A percentile compares a stretch with the other conserved stretches of the same genome.
Evolutionary conservation across 2,113 vertebrate species (phyloP).

Genomic region (Marcusenius ussheri): DNA sequence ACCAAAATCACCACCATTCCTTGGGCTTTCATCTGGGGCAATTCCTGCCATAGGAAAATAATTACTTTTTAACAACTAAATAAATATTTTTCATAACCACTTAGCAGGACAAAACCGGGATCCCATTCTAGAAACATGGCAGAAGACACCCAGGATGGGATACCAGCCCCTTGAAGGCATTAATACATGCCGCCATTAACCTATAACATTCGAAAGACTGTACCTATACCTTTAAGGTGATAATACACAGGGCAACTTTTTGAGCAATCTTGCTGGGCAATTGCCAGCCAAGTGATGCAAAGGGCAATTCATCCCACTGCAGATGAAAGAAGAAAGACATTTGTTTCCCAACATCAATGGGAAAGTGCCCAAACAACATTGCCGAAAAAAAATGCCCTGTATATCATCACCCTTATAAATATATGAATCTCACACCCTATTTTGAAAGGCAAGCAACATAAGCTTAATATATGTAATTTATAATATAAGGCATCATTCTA

Average conservation of each 20-base stretch:
- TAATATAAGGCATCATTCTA: neutral
- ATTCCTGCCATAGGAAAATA: constrained; percentile 60
- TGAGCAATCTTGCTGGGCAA: neutral
- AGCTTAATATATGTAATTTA: neutral
- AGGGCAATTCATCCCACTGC: neutral
- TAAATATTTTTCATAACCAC: neutral
- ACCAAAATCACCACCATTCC: constrained; percentile 60
- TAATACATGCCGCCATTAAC: neutral
- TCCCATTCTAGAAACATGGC: neutral
- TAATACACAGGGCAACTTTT: neutral
- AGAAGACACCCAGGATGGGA: neutral
- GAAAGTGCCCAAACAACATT: neutral
- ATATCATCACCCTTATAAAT: neutral
- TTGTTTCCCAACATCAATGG: neutral
- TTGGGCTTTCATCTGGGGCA: constrained; percentile 82
- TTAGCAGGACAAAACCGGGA: neutral
- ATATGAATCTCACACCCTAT: neutral
- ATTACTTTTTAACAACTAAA: neutral
- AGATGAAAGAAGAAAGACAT: neutral
- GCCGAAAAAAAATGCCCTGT: neutral
- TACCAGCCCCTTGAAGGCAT: neutral
- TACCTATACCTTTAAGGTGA: neutral
- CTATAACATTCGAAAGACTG: neutral
- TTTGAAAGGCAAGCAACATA: neutral
- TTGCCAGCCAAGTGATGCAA: neutral